Base-by-base conservation (phyloP, 1,140 invertebrate genomes). In the Cepaea nemoralis region DNA sequence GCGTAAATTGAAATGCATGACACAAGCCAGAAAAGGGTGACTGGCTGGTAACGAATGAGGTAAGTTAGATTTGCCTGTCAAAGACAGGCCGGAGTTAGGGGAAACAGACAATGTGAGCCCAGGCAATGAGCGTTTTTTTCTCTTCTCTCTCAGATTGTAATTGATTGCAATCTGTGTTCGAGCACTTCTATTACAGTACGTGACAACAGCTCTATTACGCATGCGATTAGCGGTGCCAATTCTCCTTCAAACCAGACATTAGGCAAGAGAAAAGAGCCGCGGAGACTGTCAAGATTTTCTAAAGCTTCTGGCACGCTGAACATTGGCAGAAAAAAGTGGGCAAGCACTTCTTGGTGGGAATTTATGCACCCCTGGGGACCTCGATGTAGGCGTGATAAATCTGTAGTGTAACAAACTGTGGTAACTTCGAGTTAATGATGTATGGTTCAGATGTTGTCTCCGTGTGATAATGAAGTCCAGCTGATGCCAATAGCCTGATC, bases 331-430 rank as follows among this genome's bases (percentile, higher is more conserved):
- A 70, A 40, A 70, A 22, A 5, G n/a, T n/a, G 8, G 69, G 10
- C 8, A n/a, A 40, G 35, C 37, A 35, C 27, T 70, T 70, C 35
- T 40, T 42, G 2, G 40, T 27, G 0, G 2, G 50, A 74, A 45
- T 74, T 48, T 74, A 74, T 74, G 71, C 71, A 74, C 27, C 71
- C 42, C 42, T 48, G 5, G 71, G 27, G 71, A 48, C 19, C 40
- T 6, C 31, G 71, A 42, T 31, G 71, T 74, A 50, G 31, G 71
- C 40, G 40, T 74, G 71, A 74, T 74, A 74, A 48, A 74, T 74
- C 71, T 50, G 71, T 74, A 74, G 71, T 74, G 71, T 45, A 74
- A 74, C 42, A 74, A 45, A 74, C n/a, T n/a, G n/a, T n/a, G n/a
- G n/a, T n/a, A n/a, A n/a, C n/a, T n/a, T n/a, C n/a, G n/a, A n/a